Percentiles rank a stretch among this genome's conserved stretches.
phyloP scores from a whole-genome alignment of 2,888 invertebrate species.

The Mycalesis mineus region DNA sequence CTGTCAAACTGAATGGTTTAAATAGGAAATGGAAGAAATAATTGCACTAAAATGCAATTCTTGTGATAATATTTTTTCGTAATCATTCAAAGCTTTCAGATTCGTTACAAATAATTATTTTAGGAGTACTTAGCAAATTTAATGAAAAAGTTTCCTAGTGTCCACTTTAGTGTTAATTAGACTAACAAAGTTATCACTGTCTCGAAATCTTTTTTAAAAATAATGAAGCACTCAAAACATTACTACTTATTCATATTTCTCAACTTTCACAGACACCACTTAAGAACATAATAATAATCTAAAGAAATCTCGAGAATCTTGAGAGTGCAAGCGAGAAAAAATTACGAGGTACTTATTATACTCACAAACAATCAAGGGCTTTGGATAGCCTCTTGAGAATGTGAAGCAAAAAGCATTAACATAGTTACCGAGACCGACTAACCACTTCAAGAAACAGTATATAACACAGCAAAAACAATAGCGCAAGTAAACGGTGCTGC shows the following conservation, averaged over 20 bases:
- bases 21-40: no score
- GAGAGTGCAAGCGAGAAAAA: constrained; percentile 12
- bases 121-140: no score
- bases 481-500: constrained; percentile 41
- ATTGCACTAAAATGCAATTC: no score
- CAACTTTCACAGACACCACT: constrained; percentile 7
- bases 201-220: background rate
- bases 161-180: no score
- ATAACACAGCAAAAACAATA: constrained; percentile 63
- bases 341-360: constrained; percentile 18
- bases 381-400: constrained; percentile 25
- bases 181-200: no score
- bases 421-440: constrained; percentile 42
- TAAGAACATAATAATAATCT: constrained; percentile 7
- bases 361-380: constrained; percentile 26
- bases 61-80: no score
- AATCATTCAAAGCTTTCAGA: no score
- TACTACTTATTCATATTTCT: background rate
- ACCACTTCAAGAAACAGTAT: constrained; percentile 55
- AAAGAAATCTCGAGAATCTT: constrained; percentile 9
- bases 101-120: no score
- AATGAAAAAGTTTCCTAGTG: no score
- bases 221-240: background rate
- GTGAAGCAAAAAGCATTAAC: constrained; percentile 31
- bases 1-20: no score